Conservation (phyloP, 2,888 invertebrate genomes). For the Leptinotarsa juncta region DNA sequence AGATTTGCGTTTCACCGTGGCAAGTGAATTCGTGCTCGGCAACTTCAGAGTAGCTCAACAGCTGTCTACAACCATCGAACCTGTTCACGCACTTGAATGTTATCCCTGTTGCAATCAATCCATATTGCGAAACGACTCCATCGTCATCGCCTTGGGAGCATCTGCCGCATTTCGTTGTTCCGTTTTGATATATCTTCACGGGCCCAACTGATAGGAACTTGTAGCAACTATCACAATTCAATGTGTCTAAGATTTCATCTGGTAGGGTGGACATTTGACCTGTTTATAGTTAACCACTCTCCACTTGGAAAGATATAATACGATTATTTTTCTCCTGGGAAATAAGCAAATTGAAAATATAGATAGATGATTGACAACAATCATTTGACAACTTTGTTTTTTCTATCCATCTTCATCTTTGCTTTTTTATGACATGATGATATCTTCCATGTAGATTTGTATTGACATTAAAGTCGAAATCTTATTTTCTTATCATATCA, state of each 20-base stretch:
- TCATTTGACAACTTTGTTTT: no score
- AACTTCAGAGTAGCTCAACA: slow-evolving; percentile 32
- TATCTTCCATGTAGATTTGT: no score
- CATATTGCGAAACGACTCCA: slow-evolving; percentile 30
- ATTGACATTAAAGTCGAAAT: no score
- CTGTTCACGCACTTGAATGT: slow-evolving; percentile 40
- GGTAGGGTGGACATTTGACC: slow-evolving; percentile 7
- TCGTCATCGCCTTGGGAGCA: slow-evolving; percentile 32
- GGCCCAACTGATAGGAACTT: slow-evolving; percentile 37
- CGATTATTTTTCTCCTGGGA: no score
- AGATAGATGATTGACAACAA: no score
- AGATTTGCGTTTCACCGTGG: slow-evolving; percentile 10
- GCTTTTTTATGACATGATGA: no score
- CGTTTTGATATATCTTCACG: slow-evolving; percentile 33
- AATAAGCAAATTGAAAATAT: no score
- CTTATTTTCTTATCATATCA: no score
- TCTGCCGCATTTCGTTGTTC: slow-evolving; percentile 40
- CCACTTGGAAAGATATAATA: no score
- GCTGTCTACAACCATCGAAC: slow-evolving; percentile 36
- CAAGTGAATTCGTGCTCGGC: slow-evolving; percentile 36
- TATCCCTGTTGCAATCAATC: slow-evolving; percentile 25
- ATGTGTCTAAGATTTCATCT: slow-evolving; percentile 28
- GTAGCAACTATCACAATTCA: slow-evolving; percentile 34
- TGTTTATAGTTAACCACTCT: not conserved
- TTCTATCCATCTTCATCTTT: no score